A percentile compares a stretch with the other conserved stretches of the same genome.
Conservation (phyloP, 2,113 vertebrate species). For the Pyrgilauda ruficollis region DNA sequence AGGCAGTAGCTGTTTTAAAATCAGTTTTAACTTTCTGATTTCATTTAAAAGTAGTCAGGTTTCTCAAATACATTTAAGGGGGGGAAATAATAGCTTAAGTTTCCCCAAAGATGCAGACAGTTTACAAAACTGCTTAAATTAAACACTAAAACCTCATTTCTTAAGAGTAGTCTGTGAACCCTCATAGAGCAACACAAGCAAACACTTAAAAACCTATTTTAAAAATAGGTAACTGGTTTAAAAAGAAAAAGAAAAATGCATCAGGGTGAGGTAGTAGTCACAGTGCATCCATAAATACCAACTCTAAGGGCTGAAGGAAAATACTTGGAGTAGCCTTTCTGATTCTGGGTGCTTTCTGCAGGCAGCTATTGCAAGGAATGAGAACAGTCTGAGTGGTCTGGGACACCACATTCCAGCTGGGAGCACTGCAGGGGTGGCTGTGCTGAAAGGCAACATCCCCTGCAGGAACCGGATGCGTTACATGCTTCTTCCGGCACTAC, state of each 20-base stretch:
- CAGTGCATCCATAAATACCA: slow-evolving; percentile 38
- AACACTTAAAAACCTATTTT: neutral
- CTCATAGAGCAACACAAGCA: neutral
- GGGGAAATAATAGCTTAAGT: neutral
- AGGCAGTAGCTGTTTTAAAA: slow-evolving; percentile 5
- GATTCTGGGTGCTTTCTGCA: neutral
- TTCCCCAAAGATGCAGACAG: neutral
- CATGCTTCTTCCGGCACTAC: fast-evolving
- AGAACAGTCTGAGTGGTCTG: neutral
- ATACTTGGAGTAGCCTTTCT: neutral
- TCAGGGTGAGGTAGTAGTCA: slow-evolving; percentile 53
- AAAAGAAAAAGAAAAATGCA: slow-evolving; percentile 18
- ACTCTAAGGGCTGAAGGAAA: neutral
- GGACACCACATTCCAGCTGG: neutral
- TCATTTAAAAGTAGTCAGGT: neutral
- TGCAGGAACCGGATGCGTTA: fast-evolving
- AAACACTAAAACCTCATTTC: neutral
- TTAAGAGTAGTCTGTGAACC: neutral
- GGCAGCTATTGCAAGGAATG: neutral
- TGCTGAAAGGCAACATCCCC: fast-evolving
- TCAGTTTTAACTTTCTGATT: neutral
- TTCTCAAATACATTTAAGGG: neutral
- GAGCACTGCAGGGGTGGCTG: neutral
- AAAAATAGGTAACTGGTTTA: slow-evolving; percentile 35
- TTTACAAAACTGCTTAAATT: slow-evolving; percentile 16